These are phyloP conservation scores for Rissa tridactyla DNA, from an alignment of 2,113 vertebrate species.

Conservation along the genomic window DNA sequence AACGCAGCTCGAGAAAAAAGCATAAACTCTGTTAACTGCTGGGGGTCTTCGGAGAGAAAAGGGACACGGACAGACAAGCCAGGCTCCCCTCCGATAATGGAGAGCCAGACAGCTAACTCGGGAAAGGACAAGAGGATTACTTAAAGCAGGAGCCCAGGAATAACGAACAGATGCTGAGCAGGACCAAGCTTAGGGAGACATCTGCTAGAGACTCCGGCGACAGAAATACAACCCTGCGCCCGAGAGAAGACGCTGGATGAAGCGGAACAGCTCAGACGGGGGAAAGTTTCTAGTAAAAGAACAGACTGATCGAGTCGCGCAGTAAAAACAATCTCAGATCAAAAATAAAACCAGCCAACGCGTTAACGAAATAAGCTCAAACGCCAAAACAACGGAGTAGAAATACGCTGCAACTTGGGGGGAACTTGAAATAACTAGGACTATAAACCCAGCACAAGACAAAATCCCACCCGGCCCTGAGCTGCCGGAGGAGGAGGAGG, in stretches of 20 bases:
- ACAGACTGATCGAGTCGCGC: fast-evolving
- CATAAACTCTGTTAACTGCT: not conserved
- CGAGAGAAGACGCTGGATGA: no score
- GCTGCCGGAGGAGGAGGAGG: no score
- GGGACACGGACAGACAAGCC: fast-evolving
- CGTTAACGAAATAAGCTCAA: fast-evolving
- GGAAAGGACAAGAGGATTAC: not conserved
- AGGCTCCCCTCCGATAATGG: fast-evolving
- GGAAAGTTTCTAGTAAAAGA: not conserved
- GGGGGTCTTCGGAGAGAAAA: not conserved
- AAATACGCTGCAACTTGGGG: fast-evolving
- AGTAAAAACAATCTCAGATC: not conserved
- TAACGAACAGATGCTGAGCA: not conserved
- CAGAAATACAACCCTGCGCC: not conserved
- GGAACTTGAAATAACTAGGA: not conserved
- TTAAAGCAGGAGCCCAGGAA: not conserved
- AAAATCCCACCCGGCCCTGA: fast-evolving
- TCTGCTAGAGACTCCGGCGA: fast-evolving
- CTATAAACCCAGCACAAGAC: not conserved
- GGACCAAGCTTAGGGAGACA: not conserved
- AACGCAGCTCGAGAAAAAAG: fast-evolving
- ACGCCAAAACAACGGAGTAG: fast-evolving
- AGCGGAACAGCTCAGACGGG: fast-evolving
- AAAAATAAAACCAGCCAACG: not conserved
- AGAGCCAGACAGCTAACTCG: no score